phyloP scores from a whole-genome alignment of 2,797 vertebrate genomes.

The Enteromius fasciolatus region DNA sequence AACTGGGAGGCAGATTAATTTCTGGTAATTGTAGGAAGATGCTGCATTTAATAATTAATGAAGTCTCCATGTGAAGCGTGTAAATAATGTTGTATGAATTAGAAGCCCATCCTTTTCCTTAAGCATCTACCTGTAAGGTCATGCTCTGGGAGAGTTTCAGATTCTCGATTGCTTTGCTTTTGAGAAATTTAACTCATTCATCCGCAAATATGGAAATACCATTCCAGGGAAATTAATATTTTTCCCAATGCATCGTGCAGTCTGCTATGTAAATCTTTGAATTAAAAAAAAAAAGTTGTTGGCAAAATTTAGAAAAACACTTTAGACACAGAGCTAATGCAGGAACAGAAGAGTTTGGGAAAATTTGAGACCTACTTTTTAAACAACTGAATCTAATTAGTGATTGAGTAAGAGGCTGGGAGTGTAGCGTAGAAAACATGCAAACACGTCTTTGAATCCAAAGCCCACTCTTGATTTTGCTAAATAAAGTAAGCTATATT shows the following conservation, averaged over 20 bases:
- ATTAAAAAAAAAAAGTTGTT: not conserved
- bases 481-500: not conserved
- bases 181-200: slow-evolving; percentile 53
- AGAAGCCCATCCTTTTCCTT: slow-evolving; percentile 2
- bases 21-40: slow-evolving; percentile 35
- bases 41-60: slow-evolving; percentile 51
- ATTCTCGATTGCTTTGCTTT: slow-evolving; percentile 48
- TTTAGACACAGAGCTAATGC: not conserved
- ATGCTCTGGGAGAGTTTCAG: slow-evolving; percentile 16
- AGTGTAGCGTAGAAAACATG: not conserved
- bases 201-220: slow-evolving; percentile 53
- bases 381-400: slow-evolving; percentile 4
- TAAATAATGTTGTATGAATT: slow-evolving; percentile 46
- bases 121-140: slow-evolving; percentile 26
- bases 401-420: not conserved
- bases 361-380: slow-evolving; percentile 21
- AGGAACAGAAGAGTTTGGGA: not conserved
- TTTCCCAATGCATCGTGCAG: slow-evolving; percentile 20
- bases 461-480: not conserved
- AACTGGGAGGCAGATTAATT: not conserved
- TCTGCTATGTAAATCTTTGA: slow-evolving; percentile 13
- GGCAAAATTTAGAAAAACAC: slow-evolving; percentile 1
- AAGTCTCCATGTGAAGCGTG: slow-evolving; percentile 15
- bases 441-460: not conserved
- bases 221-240: slow-evolving; percentile 31